Base-by-base conservation (phyloP, 2,797 vertebrate species). In the Thripadectes ignobilis region DNA sequence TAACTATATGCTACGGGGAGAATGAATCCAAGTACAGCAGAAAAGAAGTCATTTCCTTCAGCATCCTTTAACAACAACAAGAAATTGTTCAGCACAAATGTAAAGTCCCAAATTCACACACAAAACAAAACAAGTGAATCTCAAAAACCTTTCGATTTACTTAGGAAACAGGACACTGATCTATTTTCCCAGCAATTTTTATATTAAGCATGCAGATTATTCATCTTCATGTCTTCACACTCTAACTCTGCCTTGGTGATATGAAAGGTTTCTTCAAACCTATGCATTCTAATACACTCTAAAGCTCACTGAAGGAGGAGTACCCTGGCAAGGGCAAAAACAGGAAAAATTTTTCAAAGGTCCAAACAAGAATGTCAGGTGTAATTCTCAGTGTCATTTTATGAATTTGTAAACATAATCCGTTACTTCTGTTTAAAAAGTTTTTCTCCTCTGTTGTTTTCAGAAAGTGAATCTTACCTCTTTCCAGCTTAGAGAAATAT, bases 1-100 rank as follows among this genome's bases (percentile, higher is more conserved):
- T 97, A 98, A 87, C 97, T 96, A 16, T 98, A 98, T 45, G 98
- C 98, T 80, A 98, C 49, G 62, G 98, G 98, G 96, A 98, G 97
- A 93, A 98, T 96, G 57, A 98, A 92, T 89, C 97, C 97, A 88
- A 98, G 91, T n/a, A 95, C 22, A 24, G 95, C 96, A 92, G 73
- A 95, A 91, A 97, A 95, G 91, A 98, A 98, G 45, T 97, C 96
- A 68, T 97, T 98, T 72, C 85, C 76, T 84, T 96, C 94, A 32
- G 91, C 78, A 21, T 81, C 97, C 98, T 98, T 94, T 45, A 74
- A 94, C 38, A 75, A 55, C 34, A 93, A 63, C 1, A 19, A 77
- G 41, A 91, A 71, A 92, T 7, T 43, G 13, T 41, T 96, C 69
- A 92, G 52, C 39, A 81, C 14, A 84, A 58, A 78, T 21, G 18